These are phyloP conservation scores for Cyclophora albipunctata DNA, from an alignment of 2,888 invertebrate genomes.

Conservation along the genomic window DNA sequence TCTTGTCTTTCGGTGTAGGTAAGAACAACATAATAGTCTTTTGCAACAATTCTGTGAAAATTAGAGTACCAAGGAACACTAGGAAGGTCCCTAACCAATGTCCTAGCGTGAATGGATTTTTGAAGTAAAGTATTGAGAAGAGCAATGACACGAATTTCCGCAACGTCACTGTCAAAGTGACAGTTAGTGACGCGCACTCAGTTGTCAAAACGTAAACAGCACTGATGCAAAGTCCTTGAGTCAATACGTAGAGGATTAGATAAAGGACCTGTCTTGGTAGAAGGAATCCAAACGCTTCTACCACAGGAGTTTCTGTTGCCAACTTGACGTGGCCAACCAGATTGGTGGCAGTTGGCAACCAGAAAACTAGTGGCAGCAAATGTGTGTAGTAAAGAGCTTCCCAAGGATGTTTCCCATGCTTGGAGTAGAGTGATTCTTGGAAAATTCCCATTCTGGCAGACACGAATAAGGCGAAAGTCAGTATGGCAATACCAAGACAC, in stretches of 20 bases:
- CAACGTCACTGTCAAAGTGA: conserved; percentile 95
- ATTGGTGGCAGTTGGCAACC: conserved; percentile 85
- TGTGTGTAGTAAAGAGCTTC: conserved; percentile 94
- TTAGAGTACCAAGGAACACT: conserved; percentile 94
- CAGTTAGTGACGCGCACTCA: conserved; percentile 94
- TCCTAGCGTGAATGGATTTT: conserved; percentile 91
- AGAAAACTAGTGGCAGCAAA: conserved; percentile 91
- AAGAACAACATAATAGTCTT: conserved; percentile 55
- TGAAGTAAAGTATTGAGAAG: conserved; percentile 96
- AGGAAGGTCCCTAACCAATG: conserved; percentile 94
- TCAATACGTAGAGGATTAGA: conserved; percentile 87
- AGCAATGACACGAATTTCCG: conserved; percentile 96
- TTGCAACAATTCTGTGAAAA: conserved; percentile 88
- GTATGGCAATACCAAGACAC: conserved; percentile 83
- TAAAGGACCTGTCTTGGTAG: conserved; percentile 86
- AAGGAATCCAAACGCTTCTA: conserved; percentile 76
- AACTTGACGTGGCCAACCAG: conserved; percentile 84
- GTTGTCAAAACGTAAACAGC: conserved; percentile 96
- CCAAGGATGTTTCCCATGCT: conserved; percentile 92
- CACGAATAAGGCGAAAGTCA: conserved; percentile 91
- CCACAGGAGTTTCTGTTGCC: conserved; percentile 79
- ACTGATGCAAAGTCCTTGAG: conserved; percentile 95
- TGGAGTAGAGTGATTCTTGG: conserved; percentile 89
- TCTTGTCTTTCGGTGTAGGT: conserved; percentile 38
- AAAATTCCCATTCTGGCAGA: conserved; percentile 97